These are phyloP conservation scores for Falcunculus frontatus DNA, from an alignment of 2,113 vertebrate genomes.

Conservation along the genomic window DNA sequence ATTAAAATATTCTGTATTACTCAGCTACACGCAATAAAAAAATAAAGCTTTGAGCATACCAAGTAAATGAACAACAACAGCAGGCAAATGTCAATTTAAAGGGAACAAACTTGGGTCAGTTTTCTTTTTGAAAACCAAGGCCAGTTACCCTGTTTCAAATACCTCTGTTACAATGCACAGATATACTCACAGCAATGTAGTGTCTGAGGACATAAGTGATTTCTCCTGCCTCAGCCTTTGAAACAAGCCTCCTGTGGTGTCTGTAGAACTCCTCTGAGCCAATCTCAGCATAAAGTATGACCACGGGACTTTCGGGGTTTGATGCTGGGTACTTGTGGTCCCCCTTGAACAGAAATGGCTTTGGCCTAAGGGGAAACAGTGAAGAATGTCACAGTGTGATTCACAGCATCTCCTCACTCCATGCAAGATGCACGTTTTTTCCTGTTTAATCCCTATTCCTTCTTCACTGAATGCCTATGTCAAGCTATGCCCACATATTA, in stretches of 20 bases:
- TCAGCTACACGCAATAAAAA: neutral
- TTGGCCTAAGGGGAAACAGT: constrained; percentile 75
- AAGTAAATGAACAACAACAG: neutral
- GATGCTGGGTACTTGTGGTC: constrained; percentile 87
- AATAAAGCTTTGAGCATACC: neutral
- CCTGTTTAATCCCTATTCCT: neutral
- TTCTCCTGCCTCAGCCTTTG: constrained; percentile 81
- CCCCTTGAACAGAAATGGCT: constrained; percentile 92
- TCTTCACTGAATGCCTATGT: neutral
- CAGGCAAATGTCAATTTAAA: neutral
- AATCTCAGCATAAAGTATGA: constrained; percentile 90
- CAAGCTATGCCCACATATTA: neutral
- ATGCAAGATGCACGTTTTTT: neutral
- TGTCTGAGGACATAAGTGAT: constrained; percentile 89
- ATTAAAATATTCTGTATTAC: neutral
- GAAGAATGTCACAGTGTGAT: neutral
- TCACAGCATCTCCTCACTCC: neutral
- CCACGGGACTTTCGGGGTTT: constrained; percentile 79
- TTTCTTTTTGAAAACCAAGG: neutral
- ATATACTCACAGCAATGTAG: constrained; percentile 81
- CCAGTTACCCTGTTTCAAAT: neutral
- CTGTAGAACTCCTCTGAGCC: constrained; percentile 81
- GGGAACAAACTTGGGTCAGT: neutral
- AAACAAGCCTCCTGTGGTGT: constrained; percentile 78
- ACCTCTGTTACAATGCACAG: neutral